Conservation (phyloP, 2,888 invertebrate genomes). For the Xylota sylvarum region DNA sequence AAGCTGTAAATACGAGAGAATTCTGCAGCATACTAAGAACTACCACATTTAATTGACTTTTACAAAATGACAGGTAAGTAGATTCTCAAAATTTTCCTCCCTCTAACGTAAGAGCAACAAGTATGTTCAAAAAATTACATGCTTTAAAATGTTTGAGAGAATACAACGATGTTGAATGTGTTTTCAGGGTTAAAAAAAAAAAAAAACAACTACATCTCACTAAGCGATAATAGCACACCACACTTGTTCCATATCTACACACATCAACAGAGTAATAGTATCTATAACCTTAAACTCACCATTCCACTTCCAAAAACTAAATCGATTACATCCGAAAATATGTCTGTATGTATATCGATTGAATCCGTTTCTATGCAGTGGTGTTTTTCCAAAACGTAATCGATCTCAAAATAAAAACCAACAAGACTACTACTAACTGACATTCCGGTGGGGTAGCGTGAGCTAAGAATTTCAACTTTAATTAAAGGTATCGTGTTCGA, state of each 20-base stretch:
- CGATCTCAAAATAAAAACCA: constrained; percentile 1
- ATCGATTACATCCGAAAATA: constrained; percentile 11
- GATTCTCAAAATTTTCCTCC: too few species aligned
- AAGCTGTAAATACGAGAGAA: too few species aligned
- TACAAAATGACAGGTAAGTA: too few species aligned
- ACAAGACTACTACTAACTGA: constrained; percentile 7
- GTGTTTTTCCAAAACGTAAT: constrained; percentile 17
- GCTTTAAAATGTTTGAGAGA: too few species aligned
- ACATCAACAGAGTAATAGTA: neutral
- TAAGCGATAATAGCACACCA: neutral
- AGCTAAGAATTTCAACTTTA: constrained; percentile 34
- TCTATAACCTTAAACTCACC: neutral
- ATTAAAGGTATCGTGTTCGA: constrained; percentile 53
- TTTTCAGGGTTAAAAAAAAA: too few species aligned
- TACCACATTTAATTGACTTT: too few species aligned
- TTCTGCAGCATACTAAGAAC: too few species aligned
- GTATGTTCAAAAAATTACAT: too few species aligned
- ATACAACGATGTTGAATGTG: too few species aligned
- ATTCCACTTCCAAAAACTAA: neutral
- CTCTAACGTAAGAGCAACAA: too few species aligned
- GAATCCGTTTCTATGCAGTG: constrained; percentile 5
- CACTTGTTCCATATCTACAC: neutral
- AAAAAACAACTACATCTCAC: too few species aligned
- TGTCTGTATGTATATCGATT: constrained; percentile 1
- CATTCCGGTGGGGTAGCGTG: constrained; percentile 18